phyloP scores from a whole-genome alignment of 2,797 vertebrate species.

The Loriculus beryllinus region DNA sequence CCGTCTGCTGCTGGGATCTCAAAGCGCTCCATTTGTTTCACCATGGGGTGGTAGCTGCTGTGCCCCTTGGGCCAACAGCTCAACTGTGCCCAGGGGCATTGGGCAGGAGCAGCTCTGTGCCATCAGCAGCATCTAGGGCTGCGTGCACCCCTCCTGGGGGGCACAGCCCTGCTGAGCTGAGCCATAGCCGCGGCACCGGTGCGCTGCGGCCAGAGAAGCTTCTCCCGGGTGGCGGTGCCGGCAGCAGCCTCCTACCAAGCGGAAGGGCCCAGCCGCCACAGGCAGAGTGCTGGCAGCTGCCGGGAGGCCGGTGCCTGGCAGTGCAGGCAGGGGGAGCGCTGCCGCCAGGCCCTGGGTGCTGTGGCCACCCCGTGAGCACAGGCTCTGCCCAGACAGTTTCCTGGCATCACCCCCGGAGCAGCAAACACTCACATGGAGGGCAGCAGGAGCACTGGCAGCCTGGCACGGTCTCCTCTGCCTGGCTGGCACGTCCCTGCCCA shows the following conservation, averaged over 20 bases:
- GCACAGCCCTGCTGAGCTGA: background rate
- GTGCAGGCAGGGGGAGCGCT: background rate
- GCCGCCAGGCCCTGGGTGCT: background rate
- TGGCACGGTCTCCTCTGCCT: background rate
- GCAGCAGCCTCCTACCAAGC: background rate
- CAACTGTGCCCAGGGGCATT: accelerated
- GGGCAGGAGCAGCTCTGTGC: background rate
- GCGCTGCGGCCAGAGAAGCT: accelerated
- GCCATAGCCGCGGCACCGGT: accelerated
- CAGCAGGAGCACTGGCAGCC: background rate
- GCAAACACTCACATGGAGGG: background rate
- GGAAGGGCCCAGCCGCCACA: background rate
- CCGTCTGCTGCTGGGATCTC: background rate
- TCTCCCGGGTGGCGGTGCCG: accelerated
- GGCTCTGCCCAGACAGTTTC: background rate
- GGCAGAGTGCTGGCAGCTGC: background rate
- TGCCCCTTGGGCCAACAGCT: background rate
- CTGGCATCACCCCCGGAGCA: background rate
- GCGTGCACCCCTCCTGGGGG: background rate
- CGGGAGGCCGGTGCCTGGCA: background rate
- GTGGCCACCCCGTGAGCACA: accelerated
- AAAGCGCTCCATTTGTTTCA: background rate
- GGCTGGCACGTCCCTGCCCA: background rate
- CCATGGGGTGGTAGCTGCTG: background rate
- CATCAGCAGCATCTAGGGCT: background rate